Evolutionary conservation across 2,113 vertebrate genomes (phyloP).

Genomic region (Pongo pygmaeus): DNA sequence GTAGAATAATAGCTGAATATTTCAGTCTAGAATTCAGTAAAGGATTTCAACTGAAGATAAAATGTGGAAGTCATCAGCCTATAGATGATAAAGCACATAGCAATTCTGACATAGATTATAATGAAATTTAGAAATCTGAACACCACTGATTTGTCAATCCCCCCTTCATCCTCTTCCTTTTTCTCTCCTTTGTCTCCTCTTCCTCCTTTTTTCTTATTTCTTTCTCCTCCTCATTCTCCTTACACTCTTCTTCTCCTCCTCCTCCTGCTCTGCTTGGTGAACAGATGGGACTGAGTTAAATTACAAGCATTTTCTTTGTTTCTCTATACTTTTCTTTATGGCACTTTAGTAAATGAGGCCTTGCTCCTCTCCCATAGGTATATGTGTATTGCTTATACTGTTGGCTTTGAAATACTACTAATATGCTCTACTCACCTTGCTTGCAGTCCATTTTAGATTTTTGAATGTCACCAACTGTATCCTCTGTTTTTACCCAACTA

Average conservation of each 20-base stretch:
- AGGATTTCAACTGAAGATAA: not conserved
- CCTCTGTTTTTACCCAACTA: not conserved
- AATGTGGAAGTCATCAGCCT: not conserved
- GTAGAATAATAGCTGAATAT: not conserved
- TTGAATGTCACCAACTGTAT: not conserved
- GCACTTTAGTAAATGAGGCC: not conserved
- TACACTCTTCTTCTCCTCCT: not conserved
- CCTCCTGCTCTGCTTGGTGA: fast-evolving
- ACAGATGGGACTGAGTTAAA: not conserved
- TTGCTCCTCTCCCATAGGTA: not conserved
- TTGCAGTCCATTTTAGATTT: not conserved
- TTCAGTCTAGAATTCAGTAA: not conserved
- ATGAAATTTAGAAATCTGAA: not conserved
- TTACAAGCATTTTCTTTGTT: not conserved
- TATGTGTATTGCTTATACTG: not conserved
- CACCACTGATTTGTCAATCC: not conserved
- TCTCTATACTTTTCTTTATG: not conserved
- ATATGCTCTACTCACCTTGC: not conserved
- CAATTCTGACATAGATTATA: not conserved
- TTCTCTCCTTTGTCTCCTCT: not conserved
- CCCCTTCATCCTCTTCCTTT: not conserved
- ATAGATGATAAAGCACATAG: not conserved
- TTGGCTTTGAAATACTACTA: not conserved
- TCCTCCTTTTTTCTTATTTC: too few relatives aligned
- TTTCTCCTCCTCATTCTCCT: not conserved